A percentile compares a stretch with the other conserved stretches of the same genome.
Conservation (phyloP, 2,888 invertebrate genomes). For the Nipponacmea schrenckii region DNA sequence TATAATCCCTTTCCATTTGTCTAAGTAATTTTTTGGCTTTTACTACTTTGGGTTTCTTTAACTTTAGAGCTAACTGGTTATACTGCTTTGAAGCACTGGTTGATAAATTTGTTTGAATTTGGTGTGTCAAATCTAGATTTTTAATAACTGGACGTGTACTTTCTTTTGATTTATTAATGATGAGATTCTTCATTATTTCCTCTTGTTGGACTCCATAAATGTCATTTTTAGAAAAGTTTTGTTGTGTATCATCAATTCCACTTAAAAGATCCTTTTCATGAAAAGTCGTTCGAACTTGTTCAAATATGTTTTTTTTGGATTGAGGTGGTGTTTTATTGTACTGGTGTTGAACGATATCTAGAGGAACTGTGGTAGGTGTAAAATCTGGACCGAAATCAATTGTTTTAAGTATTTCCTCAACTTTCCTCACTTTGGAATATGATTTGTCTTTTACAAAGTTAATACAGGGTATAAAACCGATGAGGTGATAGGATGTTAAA, state of each 20-base stretch:
- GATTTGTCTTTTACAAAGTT: slow-evolving; percentile 43
- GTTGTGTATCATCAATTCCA: background rate
- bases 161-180: slow-evolving; percentile 27
- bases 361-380: slow-evolving; percentile 14
- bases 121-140: background rate
- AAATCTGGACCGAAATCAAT: slow-evolving; percentile 49
- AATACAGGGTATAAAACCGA: slow-evolving; percentile 44
- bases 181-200: slow-evolving; percentile 33
- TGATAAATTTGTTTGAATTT: background rate
- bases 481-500: slow-evolving; percentile 38
- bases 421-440: slow-evolving; percentile 23
- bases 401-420: slow-evolving; percentile 37
- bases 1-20: slow-evolving; percentile 10
- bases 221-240: slow-evolving; percentile 26
- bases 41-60: background rate
- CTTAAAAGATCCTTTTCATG: background rate
- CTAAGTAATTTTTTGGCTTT: background rate
- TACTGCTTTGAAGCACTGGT: background rate
- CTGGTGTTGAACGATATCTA: slow-evolving; percentile 10
- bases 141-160: slow-evolving; percentile 19
- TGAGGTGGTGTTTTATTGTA: background rate
- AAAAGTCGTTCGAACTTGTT: background rate
- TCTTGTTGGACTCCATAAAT: slow-evolving; percentile 38
- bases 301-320: background rate
- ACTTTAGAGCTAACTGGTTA: background rate